phyloP scores from a whole-genome alignment of 2,797 vertebrate genomes.

The Sebastes oblongus region DNA sequence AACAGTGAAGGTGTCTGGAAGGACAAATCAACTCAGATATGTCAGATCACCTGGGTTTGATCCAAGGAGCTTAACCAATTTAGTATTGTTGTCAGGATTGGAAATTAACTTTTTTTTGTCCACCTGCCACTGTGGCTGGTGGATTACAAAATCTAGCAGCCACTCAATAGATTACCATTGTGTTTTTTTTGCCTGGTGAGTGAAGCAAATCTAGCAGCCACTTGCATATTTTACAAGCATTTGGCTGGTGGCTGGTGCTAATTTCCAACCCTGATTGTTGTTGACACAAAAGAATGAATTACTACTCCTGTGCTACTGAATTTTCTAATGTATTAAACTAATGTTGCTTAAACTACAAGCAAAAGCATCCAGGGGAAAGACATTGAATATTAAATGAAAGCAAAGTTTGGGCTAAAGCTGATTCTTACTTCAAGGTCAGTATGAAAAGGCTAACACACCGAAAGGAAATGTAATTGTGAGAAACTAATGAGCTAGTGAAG shows the following conservation, averaged over 20 bases:
- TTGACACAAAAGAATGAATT: neutral
- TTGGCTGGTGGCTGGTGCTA: too few species aligned
- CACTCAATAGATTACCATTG: too few species aligned
- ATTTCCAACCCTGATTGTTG: neutral
- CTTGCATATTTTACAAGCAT: too few species aligned
- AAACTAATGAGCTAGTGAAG: neutral
- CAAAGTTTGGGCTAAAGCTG: neutral
- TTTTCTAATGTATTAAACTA: neutral
- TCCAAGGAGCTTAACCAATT: neutral
- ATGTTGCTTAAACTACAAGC: neutral
- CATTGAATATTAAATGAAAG: neutral
- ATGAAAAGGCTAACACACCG: neutral
- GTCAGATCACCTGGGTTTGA: neutral
- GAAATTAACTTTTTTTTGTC: too few species aligned
- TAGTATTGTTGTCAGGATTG: neutral
- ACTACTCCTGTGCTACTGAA: neutral
- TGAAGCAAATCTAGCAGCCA: too few species aligned
- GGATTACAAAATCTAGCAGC: too few species aligned
- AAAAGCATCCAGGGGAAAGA: neutral
- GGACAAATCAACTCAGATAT: neutral
- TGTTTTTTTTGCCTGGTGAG: too few species aligned
- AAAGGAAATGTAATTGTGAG: neutral
- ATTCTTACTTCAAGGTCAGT: neutral
- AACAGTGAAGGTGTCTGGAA: neutral
- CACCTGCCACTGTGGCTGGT: too few species aligned